Percentiles rank a stretch among this genome's conserved stretches.
Evolutionary conservation across 2,113 vertebrate genomes (phyloP).

Genomic region (Calonectris borealis): DNA sequence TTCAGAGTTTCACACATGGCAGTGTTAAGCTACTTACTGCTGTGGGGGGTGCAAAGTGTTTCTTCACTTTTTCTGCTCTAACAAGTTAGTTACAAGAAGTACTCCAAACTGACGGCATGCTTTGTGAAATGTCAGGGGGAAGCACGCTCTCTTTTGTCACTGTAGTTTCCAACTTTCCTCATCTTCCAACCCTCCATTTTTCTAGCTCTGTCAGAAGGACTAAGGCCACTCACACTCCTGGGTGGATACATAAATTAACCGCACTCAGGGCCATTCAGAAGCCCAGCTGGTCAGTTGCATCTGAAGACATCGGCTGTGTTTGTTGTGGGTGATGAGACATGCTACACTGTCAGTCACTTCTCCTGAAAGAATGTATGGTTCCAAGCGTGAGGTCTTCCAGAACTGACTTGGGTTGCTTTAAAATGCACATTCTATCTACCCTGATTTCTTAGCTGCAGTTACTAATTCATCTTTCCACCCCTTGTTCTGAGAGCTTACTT

Average conservation of each 20-base stretch:
- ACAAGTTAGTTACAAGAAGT: neutral
- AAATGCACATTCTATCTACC: neutral
- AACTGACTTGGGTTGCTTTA: neutral
- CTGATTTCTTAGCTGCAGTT: neutral
- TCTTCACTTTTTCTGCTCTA: neutral
- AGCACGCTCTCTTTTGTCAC: neutral
- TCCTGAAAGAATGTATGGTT: neutral
- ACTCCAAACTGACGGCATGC: accelerated
- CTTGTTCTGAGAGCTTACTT: neutral
- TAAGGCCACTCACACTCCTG: accelerated
- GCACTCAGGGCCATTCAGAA: neutral
- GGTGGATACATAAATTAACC: neutral
- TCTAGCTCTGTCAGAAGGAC: neutral
- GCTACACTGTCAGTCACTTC: accelerated
- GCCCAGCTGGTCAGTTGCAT: neutral
- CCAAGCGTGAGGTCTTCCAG: neutral
- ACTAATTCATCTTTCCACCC: neutral
- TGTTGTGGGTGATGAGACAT: neutral
- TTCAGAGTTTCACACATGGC: neutral
- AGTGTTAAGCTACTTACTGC: neutral
- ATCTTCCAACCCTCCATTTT: neutral
- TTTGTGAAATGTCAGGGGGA: neutral
- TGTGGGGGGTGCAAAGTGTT: neutral
- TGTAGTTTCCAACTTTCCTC: neutral
- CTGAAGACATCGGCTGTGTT: neutral